Evolutionary conservation across 2,113 vertebrate genomes (phyloP), one percentile per base, ranked within the genome.

Genomic region (Eolophus roseicapilla): DNA sequence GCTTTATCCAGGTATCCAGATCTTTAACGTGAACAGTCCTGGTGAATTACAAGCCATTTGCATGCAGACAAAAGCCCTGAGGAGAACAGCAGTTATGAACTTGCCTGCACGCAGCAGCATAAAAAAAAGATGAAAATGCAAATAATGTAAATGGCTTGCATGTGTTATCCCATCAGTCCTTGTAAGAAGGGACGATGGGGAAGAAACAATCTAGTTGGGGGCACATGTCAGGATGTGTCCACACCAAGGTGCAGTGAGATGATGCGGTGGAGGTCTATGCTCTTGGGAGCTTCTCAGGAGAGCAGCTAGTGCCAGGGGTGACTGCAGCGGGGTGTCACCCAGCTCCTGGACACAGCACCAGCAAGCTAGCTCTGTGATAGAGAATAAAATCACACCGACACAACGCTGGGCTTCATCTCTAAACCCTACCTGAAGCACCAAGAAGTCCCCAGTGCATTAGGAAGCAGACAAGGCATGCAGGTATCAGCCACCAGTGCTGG

Each of bases 171-270:
- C 21, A 14, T 24, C 35, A 27, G 44, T n/a, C 33, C 65, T 65
- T 50, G 59, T 17, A 50, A n/a, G 37, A 59, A 17, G 44, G 27
- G 13, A 73, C 13, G 44, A 46, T 8, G 23, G 46, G 62, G 62
- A 82, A n/a, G 33, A 46, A 75, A 52, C 6, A 23, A 23, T 25
- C 59, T 37, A 11, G 16, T 11, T 13, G n/a, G 21, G 55, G 39
- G 39, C 21, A 47, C 24, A 17, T 2, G 1, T 29, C 43, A 35
- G 29, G 35, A 64, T 0, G 0, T 9, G 35, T 35, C 31, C 7
- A 9, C 77, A 33, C 29, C 13, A 25, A 25, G 29, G 10, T 7
- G n/a, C 18, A 8, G 28, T 7, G n/a, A 63, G 75, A 28, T 6
- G 75, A 13, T 10, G 28, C 1, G 3, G 23, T 49, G 43, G 52